Conservation (phyloP, 2,113 vertebrate species). For the Neolamprologus brichardi region DNA sequence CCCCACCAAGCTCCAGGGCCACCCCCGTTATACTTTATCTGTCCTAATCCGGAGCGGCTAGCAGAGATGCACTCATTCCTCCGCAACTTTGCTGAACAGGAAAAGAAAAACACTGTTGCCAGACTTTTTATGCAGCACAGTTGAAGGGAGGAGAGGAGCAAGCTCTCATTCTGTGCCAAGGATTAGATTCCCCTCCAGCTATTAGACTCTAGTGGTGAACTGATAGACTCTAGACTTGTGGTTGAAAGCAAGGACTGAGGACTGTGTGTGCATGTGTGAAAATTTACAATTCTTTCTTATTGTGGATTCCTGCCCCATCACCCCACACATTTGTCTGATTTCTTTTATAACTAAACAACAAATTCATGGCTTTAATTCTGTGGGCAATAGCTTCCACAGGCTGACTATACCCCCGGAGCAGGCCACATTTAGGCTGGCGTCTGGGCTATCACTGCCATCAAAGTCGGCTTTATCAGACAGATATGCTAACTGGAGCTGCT, state of each 20-base stretch:
- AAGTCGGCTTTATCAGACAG: conserved; percentile 74
- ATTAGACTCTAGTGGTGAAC: conserved; percentile 73
- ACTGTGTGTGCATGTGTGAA: not conserved
- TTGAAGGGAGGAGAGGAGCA: conserved; percentile 27
- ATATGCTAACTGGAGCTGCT: conserved; percentile 66
- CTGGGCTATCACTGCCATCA: conserved; percentile 75
- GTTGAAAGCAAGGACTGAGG: not conserved
- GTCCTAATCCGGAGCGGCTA: conserved; percentile 60
- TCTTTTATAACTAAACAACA: conserved; percentile 21
- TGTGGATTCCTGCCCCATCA: conserved; percentile 3
- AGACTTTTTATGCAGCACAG: conserved; percentile 48
- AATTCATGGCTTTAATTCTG: conserved; percentile 50
- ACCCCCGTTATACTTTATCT: conserved; percentile 62
- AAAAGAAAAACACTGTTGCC: conserved; percentile 35
- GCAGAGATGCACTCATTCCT: conserved; percentile 66
- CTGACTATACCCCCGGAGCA: conserved; percentile 60
- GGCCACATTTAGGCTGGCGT: conserved; percentile 75
- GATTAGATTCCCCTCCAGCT: conserved; percentile 73
- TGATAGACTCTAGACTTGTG: conserved; percentile 40
- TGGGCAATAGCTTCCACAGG: conserved; percentile 64
- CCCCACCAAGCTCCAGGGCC: conserved; percentile 57
- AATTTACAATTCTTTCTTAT: not conserved
- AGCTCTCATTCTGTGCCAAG: conserved; percentile 73
- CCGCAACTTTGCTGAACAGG: conserved; percentile 49
- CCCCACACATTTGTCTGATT: not conserved